A percentile compares a stretch with the other conserved stretches of the same genome.
These are phyloP conservation scores for Nycteola revayana DNA, from an alignment of 2,888 invertebrate species.

Conservation along the genomic window DNA sequence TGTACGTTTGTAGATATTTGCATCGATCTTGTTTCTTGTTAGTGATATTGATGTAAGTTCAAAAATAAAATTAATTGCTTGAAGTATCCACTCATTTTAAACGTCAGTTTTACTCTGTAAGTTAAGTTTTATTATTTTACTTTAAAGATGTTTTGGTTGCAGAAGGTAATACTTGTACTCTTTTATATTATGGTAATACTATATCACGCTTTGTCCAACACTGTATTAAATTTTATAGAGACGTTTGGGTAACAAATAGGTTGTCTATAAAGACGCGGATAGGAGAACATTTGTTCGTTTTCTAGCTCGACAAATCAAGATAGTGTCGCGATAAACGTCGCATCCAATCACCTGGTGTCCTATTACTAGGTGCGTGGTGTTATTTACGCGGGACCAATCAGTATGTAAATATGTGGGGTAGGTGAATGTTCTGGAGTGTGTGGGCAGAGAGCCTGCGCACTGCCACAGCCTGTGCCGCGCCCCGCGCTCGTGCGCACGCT, in stretches of 20 bases:
- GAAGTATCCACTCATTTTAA: no score
- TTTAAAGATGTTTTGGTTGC: neutral
- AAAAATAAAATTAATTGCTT: no score
- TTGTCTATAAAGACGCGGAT: constrained; percentile 46
- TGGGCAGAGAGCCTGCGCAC: constrained; percentile 59
- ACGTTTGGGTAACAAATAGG: constrained; percentile 55
- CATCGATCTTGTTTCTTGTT: no score
- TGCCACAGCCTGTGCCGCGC: constrained; percentile 65
- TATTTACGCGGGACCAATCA: constrained; percentile 71
- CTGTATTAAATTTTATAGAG: constrained; percentile 53
- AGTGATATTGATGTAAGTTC: no score
- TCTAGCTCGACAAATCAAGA: constrained; percentile 63
- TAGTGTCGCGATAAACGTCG: constrained; percentile 63
- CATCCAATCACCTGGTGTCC: constrained; percentile 60
- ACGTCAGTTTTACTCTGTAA: no score
- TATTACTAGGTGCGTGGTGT: constrained; percentile 62
- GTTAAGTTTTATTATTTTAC: no score
- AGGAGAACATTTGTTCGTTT: constrained; percentile 50
- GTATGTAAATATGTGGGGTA: constrained; percentile 78
- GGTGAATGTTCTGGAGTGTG: constrained; percentile 75
- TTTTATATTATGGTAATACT: constrained; percentile 16
- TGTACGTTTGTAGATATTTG: neutral
- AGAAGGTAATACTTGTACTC: constrained; percentile 2
- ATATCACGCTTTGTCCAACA: constrained; percentile 21
- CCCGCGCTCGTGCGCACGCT: constrained; percentile 71